Evolutionary conservation across 2,113 vertebrate species (phyloP).

Genomic region (Bubalus kerabau): DNA sequence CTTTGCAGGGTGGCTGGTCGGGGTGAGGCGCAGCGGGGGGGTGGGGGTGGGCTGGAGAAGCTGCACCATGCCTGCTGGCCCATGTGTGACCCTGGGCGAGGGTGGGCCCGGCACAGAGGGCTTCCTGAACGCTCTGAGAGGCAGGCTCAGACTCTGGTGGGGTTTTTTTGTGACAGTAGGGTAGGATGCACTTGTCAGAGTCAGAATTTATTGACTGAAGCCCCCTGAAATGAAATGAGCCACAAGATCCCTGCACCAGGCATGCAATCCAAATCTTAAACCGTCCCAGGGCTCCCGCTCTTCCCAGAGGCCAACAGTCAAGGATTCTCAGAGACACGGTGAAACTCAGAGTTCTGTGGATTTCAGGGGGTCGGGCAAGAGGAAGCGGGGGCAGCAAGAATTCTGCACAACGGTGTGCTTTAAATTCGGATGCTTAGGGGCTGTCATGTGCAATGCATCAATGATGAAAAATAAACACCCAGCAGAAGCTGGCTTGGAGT

Average conservation of each 20-base stretch:
- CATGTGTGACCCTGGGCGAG: background rate
- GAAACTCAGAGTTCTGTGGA: background rate
- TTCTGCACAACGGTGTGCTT: background rate
- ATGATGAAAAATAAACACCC: slow-evolving; percentile 52
- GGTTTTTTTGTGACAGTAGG: background rate
- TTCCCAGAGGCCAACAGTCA: background rate
- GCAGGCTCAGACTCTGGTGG: background rate
- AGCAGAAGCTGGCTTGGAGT: slow-evolving; percentile 60
- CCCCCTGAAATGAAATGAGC: slow-evolving; percentile 36
- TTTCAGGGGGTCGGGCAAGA: background rate
- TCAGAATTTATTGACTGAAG: slow-evolving; percentile 34
- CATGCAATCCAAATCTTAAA: slow-evolving; percentile 36
- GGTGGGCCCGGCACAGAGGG: background rate
- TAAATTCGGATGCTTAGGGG: slow-evolving; percentile 35
- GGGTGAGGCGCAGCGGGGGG: background rate
- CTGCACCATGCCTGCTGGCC: background rate
- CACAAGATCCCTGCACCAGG: background rate
- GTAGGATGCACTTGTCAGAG: background rate
- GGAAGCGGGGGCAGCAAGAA: background rate
- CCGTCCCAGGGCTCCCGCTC: background rate
- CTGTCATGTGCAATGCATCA: slow-evolving; percentile 40
- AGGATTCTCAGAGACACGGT: background rate
- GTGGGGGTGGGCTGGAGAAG: background rate
- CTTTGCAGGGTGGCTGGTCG: background rate
- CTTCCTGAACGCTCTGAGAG: background rate